A percentile compares a stretch with the other conserved stretches of the same genome.
phyloP scores from a whole-genome alignment of 2,797 vertebrate species.

The Harpagifer antarcticus region DNA sequence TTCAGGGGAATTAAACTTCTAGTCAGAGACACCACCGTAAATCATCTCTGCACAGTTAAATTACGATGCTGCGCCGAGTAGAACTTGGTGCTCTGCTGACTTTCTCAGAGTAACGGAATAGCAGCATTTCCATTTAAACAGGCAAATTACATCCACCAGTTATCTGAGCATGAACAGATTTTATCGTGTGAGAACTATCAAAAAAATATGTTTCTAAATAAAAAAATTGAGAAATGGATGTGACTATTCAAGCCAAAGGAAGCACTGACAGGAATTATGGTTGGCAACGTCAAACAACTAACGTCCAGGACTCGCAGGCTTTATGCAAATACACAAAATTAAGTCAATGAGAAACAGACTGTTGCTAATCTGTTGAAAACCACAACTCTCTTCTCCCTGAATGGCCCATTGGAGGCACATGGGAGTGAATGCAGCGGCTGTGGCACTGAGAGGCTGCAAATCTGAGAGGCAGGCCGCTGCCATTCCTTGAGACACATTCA shows the following conservation, averaged over 20 bases:
- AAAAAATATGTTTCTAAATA: constrained; percentile 65
- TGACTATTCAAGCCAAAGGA: constrained; percentile 47
- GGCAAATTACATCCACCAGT: constrained; percentile 58
- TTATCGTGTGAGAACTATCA: constrained; percentile 53
- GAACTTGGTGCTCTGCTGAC: constrained; percentile 41
- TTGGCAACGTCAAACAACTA: constrained; percentile 74
- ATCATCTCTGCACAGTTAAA: constrained; percentile 71
- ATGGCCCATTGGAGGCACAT: constrained; percentile 70
- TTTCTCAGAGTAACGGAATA: constrained; percentile 57
- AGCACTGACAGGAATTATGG: constrained; percentile 52
- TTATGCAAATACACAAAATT: constrained; percentile 79
- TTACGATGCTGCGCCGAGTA: constrained; percentile 48
- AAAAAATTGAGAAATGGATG: constrained; percentile 52
- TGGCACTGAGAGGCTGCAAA: constrained; percentile 59
- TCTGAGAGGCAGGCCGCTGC: constrained; percentile 62
- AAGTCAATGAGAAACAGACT: constrained; percentile 82
- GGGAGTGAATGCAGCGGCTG: constrained; percentile 70
- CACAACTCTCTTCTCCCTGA: constrained; percentile 72
- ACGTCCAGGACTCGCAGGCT: constrained; percentile 73
- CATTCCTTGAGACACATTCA: constrained; percentile 65
- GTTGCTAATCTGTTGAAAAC: constrained; percentile 83
- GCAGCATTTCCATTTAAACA: constrained; percentile 57
- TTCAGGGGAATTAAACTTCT: constrained; percentile 73
- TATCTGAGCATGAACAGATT: constrained; percentile 56
- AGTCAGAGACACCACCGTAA: constrained; percentile 68